These are phyloP conservation scores for Ciconia maguari DNA, from an alignment of 2,113 vertebrate genomes.

Conservation along the genomic window DNA sequence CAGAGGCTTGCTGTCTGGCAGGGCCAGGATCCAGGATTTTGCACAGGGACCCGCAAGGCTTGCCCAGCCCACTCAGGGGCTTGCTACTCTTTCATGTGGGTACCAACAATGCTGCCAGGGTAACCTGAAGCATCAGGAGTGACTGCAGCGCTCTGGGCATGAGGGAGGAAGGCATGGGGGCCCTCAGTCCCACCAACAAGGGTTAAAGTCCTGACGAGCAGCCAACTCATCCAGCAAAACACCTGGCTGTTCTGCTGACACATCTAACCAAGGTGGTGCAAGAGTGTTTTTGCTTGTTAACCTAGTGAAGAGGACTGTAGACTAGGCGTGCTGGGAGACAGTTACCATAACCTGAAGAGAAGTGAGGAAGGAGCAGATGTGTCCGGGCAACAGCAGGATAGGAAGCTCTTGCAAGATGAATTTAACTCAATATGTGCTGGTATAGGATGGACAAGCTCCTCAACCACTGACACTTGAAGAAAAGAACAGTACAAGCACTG, in stretches of 20 bases:
- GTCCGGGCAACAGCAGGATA: neutral
- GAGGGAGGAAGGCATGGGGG: neutral
- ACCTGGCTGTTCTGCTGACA: neutral
- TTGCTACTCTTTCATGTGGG: neutral
- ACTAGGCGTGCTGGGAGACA: neutral
- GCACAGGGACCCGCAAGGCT: neutral
- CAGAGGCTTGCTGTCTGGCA: neutral
- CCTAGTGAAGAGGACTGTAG: neutral
- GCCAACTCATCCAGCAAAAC: neutral
- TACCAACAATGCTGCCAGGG: neutral
- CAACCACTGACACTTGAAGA: neutral
- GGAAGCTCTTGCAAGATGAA: neutral
- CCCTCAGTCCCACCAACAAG: fast-evolving
- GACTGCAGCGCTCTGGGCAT: neutral
- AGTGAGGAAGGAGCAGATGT: neutral
- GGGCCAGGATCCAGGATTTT: neutral
- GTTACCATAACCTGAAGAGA: neutral
- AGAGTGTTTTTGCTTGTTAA: neutral
- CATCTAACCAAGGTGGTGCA: neutral
- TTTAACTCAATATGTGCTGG: neutral
- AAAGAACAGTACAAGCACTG: neutral
- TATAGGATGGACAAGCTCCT: neutral
- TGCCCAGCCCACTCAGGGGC: neutral
- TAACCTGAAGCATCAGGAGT: neutral
- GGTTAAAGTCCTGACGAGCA: neutral